Evolutionary conservation across 2,888 invertebrate species (phyloP), one percentile per base, ranked within the genome.

Genomic region (Ormyrus nitidulus): DNA sequence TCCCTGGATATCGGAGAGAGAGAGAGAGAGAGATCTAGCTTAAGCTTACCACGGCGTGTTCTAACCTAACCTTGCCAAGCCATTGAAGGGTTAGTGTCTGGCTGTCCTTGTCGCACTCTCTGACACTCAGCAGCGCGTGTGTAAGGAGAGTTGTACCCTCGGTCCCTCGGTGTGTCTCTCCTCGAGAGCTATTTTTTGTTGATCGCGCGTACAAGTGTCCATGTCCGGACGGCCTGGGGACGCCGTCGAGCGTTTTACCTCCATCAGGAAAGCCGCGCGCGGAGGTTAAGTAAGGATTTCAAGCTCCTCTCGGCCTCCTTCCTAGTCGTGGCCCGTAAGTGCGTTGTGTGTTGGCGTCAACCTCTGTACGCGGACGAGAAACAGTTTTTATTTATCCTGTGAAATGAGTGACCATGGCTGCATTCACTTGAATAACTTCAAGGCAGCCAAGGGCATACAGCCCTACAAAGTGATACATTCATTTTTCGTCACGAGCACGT

Each of bases 401-500:
- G 77, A 69, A 65, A 81, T 81, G 81, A 81, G 79, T 58, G 81
- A 81, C 72, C 79, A 92, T 93, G 94, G 95, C 89, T 96, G 96
- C 91, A 93, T 94, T 91, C 96, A 96, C 92, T 92, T 96, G 89
- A 94, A 93, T 91, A 93, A 94, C 92, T 95, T 95, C 92, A 96
- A 96, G 92, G 93, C 94, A 87, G 93, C 93, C 72, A 94, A 95
- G 91, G 96, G 96, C 86, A 93, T 94, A 83, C 93, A 94, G 90
- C 93, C 94, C 68, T 95, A 94, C 90, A 93, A 93, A 91, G 93
- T 97, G 86, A 95, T 98, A 86, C 96, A 97, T 92, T 94, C 95
- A 83, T 96, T 95, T 91, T 97, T 98, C 91, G 95, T 96, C 79
- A 94, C 96, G 83, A 95, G 96, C 90, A 94, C 96, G 77, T 94